phyloP scores from a whole-genome alignment of 53 echinoderm and acorn worm genomes.

The Temnopleurus reevesii region DNA sequence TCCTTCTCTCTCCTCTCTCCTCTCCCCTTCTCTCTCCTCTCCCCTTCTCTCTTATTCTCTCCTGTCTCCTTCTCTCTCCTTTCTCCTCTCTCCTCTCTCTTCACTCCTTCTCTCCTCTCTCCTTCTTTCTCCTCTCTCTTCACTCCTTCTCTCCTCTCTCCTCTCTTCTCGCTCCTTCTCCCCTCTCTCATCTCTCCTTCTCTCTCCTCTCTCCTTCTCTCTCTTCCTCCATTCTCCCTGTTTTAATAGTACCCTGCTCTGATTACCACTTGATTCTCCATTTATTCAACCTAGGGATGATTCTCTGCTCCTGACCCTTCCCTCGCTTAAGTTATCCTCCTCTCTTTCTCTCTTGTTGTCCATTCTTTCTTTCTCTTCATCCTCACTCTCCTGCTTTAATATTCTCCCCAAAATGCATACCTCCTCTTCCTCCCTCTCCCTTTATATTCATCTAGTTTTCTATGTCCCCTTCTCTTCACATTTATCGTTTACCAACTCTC shows the following conservation, averaged over 20 bases:
- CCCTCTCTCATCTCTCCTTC: neutral
- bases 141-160: neutral
- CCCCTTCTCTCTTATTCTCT: neutral
- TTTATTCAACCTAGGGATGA: too few species aligned
- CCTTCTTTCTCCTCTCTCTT: neutral
- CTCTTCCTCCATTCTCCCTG: too few species aligned
- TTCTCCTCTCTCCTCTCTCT: slow-evolving; percentile 7
- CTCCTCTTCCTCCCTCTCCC: too few species aligned
- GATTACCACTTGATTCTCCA: too few species aligned
- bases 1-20: neutral
- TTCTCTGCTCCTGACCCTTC: neutral
- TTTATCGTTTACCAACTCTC: too few species aligned
- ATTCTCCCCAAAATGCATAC: too few species aligned
- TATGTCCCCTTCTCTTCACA: too few species aligned
- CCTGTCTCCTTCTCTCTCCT: slow-evolving; percentile 11
- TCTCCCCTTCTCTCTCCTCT: neutral
- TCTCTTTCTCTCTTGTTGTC: neutral
- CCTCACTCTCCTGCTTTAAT: neutral
- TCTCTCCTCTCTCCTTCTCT: too few species aligned
- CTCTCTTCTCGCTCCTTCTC: neutral
- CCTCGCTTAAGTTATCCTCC: neutral
- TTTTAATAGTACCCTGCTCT: too few species aligned
- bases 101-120: neutral
- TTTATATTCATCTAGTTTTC: too few species aligned
- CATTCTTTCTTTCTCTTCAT: neutral